Percentiles rank a stretch among this genome's conserved stretches.
phyloP scores from a whole-genome alignment of 2,113 vertebrate species.

The Chiloscyllium plagiosum region DNA sequence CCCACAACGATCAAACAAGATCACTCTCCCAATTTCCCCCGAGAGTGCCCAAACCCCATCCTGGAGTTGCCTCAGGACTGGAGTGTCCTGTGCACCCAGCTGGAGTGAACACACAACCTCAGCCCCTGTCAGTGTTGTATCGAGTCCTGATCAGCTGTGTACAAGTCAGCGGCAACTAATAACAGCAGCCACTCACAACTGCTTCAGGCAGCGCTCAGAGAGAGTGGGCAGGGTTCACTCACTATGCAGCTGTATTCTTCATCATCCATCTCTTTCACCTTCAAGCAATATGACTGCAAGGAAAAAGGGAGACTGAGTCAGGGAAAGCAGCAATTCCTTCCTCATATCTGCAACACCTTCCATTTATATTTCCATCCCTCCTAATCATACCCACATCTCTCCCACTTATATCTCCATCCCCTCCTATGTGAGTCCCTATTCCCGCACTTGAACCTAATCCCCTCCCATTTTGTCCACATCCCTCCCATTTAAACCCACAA shows the following conservation, averaged over 20 bases:
- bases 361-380: too few relatives aligned
- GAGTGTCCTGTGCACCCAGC: neutral
- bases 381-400: too few relatives aligned
- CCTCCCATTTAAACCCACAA: neutral
- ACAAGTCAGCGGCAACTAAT: neutral
- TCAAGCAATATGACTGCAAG: conserved; percentile 88
- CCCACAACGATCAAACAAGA: neutral
- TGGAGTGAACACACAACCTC: neutral
- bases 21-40: neutral
- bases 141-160: neutral
- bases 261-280: conserved; percentile 99
- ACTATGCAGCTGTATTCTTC: conserved; percentile 97
- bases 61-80: neutral
- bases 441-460: neutral
- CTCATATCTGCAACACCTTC: neutral
- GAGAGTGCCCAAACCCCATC: neutral
- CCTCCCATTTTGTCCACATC: too few relatives aligned
- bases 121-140: neutral
- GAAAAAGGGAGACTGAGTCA: conserved; percentile 39
- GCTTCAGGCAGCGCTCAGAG: too few relatives aligned
- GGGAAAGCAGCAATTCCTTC: neutral
- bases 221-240: conserved; percentile 52
- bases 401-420: too few relatives aligned
- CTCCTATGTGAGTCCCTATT: too few relatives aligned
- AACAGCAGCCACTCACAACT: neutral